Evolutionary conservation across 2,797 vertebrate genomes (phyloP), one percentile per base, ranked within the genome.

Genomic region (Tenualosa thibaudeaui): DNA sequence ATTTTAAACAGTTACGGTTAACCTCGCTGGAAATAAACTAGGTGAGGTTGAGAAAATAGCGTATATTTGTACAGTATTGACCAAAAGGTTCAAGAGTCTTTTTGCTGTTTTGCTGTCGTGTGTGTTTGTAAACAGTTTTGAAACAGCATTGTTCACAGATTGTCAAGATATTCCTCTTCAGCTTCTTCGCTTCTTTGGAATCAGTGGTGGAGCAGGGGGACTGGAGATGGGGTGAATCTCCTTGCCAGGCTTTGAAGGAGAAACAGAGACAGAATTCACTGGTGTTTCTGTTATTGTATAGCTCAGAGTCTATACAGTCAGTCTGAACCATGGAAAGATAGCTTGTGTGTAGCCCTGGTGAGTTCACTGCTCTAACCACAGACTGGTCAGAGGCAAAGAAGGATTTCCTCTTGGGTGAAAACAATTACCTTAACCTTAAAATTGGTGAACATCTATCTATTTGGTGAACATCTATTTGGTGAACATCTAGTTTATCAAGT

Each of bases 111-210:
- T 54, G 46, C 2, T 49, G 46, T 49, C 3, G 9, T 54, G 53
- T 68, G 65, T 75, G 68, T n/a, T n/a, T 75, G 31, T 43, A 40
- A 43, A 17, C 71, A 22, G 26, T 43, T 78, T 37, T 43, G 17
- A 78, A 17, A 46, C 71, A 78, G 19, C 40, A 7, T 78, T 43
- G 71, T 78, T 46, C 71, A 78, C 71, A 43, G 37, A 15, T 49
- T 49, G 46, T 49, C 7, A 2, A 71, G 71, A 22, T 46, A 5
- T 17, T 78, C 17, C 40, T 43, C 90, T 88, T 92, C 84, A 89
- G 90, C 88, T 94, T 84, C 92, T 92, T 37, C 88, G 90, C 88
- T 94, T 92, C 91, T 96, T 96, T 0, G 95, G 95, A 62, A 93
- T 86, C 84, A 93, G 81, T 0, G 93, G 93, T 86, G 94, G 94